Evolutionary conservation across 2,888 invertebrate genomes (phyloP).

Genomic region (Zelleria hepariella): DNA sequence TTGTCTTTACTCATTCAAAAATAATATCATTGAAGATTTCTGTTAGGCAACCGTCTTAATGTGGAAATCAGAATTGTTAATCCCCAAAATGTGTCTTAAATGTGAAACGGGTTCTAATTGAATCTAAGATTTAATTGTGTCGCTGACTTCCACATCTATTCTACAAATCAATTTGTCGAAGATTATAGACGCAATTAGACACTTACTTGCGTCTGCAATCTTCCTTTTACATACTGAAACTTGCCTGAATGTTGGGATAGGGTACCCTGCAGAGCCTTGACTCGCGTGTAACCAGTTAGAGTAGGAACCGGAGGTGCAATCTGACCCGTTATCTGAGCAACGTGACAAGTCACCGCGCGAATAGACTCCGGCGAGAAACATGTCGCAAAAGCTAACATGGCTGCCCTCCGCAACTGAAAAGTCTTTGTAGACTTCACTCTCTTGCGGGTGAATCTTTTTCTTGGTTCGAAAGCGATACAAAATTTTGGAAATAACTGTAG

Average conservation of each 20-base stretch:
- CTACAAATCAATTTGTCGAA: conserved; percentile 18
- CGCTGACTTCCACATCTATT: not conserved
- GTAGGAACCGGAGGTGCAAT: not conserved
- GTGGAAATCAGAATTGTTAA: not conserved
- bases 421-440: too few relatives aligned
- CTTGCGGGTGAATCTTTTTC: too few relatives aligned
- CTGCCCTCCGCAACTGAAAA: too few relatives aligned
- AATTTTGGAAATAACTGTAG: too few relatives aligned
- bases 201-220: conserved; percentile 45
- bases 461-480: too few relatives aligned
- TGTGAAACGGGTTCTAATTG: too few relatives aligned
- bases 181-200: conserved; percentile 46
- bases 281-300: conserved; percentile 31
- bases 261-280: conserved; percentile 86
- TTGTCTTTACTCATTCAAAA: not conserved
- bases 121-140: not conserved
- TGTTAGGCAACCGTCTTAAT: not conserved
- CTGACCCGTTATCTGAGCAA: not conserved
- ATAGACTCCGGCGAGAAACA: too few relatives aligned
- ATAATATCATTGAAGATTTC: not conserved
- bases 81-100: too few relatives aligned
- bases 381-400: too few relatives aligned
- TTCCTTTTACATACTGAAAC: conserved; percentile 29
- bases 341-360: conserved; percentile 19
- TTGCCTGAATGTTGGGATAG: conserved; percentile 99